A percentile compares a stretch with the other conserved stretches of the same genome.
Evolutionary conservation across 2,797 vertebrate species (phyloP).

Genomic region (Mastacembelus armatus): DNA sequence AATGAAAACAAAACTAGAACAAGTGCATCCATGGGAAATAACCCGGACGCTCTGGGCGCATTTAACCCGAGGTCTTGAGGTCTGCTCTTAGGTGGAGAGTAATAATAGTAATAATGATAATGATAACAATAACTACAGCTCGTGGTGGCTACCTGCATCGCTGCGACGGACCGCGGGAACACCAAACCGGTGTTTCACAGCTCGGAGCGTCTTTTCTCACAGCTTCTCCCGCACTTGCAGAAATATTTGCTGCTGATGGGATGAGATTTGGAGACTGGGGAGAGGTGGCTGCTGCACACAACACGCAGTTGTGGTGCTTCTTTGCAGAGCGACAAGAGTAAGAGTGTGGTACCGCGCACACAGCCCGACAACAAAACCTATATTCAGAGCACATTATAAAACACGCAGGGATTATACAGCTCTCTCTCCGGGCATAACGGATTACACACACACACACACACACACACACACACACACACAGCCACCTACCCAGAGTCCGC

Average conservation of each 20-base stretch:
- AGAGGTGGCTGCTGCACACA: constrained; percentile 51
- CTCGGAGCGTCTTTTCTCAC: constrained; percentile 13
- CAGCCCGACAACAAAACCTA: constrained; percentile 54
- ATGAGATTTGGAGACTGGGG: constrained; percentile 37
- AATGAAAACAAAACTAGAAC: constrained; percentile 67
- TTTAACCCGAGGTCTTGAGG: constrained; percentile 37
- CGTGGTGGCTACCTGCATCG: constrained; percentile 56
- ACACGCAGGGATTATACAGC: constrained; percentile 57
- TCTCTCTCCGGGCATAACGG: constrained; percentile 48
- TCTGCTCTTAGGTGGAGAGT: not conserved
- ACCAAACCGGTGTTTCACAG: not conserved
- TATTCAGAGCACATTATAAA: constrained; percentile 64
- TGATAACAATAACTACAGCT: constrained; percentile 17
- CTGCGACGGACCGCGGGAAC: constrained; percentile 46
- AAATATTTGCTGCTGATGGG: constrained; percentile 26
- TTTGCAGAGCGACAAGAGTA: constrained; percentile 9
- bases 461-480: constrained; percentile 24
- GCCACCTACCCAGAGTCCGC: constrained; percentile 47
- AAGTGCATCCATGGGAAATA: constrained; percentile 55
- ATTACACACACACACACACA: constrained; percentile 46
- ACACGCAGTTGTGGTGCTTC: constrained; percentile 53
- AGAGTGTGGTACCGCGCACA: constrained; percentile 17
- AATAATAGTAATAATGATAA: not conserved
- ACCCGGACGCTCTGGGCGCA: constrained; percentile 14
- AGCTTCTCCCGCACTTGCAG: constrained; percentile 32